A percentile compares a stretch with the other conserved stretches of the same genome.
These are phyloP conservation scores for Dilophus febrilis DNA, from an alignment of 2,888 invertebrate species.

Conservation along the genomic window DNA sequence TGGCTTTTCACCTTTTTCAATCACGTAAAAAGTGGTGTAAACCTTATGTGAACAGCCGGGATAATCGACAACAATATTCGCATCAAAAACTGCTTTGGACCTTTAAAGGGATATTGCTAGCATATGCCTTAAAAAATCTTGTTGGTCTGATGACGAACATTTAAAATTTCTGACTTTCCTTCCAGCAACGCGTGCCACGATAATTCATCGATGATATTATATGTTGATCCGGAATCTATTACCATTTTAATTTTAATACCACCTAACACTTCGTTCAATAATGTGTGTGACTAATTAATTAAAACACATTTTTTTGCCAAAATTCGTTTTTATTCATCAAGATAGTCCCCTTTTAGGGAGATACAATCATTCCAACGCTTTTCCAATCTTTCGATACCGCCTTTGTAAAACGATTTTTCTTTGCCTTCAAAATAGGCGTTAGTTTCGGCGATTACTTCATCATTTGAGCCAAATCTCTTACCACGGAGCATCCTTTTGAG, in stretches of 20 bases:
- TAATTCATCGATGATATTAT: constrained; percentile 12
- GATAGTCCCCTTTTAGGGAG: too few species aligned
- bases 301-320: too few species aligned
- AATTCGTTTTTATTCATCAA: too few species aligned
- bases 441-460: too few species aligned
- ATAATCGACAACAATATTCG: not conserved
- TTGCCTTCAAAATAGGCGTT: not conserved
- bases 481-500: too few species aligned
- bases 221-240: constrained; percentile 14
- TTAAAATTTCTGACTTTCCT: not conserved
- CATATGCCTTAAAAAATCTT: not conserved
- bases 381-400: too few species aligned
- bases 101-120: not conserved
- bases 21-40: constrained; percentile 1
- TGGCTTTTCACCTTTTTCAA: not conserved
- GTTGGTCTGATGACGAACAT: not conserved
- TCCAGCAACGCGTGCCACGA: constrained; percentile 11
- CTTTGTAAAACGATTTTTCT: too few species aligned
- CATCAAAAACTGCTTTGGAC: not conserved
- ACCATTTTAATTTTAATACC: constrained; percentile 11
- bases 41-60: constrained; percentile 10
- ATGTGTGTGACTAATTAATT: too few species aligned
- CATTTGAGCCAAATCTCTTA: too few species aligned
- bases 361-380: too few species aligned
- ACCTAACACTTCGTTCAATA: too few species aligned